These are phyloP conservation scores for Galleria mellonella DNA, from an alignment of 1,140 invertebrate species.

Conservation along the genomic window DNA sequence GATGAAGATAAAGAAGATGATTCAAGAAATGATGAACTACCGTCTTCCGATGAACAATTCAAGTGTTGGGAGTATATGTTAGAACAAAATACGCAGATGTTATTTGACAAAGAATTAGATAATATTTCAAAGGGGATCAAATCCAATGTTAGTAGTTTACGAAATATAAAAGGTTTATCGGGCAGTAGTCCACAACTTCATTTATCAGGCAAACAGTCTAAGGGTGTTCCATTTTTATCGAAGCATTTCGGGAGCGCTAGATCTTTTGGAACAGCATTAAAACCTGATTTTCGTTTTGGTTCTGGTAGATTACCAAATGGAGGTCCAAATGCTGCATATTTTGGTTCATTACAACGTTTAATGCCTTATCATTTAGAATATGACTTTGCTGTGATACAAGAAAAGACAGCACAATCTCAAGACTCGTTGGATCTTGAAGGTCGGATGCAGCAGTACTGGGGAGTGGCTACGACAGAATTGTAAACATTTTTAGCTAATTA, in stretches of 20 bases:
- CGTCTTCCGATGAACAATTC: conserved; percentile 87
- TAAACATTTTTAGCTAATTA: conserved; percentile 49
- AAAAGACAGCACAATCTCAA: conserved; percentile 76
- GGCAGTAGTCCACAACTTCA: conserved; percentile 77
- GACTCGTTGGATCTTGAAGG: conserved; percentile 86
- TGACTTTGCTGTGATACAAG: conserved; percentile 87
- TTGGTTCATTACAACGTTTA: conserved; percentile 86
- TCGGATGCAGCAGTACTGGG: conserved; percentile 91
- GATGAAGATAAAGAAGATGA: conserved; percentile 79
- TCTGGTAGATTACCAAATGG: conserved; percentile 74
- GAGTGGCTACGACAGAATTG: conserved; percentile 87
- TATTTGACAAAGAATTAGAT: conserved; percentile 92
- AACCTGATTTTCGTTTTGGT: conserved; percentile 67
- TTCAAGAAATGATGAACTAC: conserved; percentile 67
- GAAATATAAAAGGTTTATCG: conserved; percentile 71
- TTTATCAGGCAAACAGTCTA: conserved; percentile 54
- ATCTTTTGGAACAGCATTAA: conserved; percentile 69
- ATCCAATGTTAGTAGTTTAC: conserved; percentile 62
- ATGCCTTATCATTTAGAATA: conserved; percentile 91
- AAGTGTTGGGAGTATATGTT: conserved; percentile 96
- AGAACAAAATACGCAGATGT: conserved; percentile 90
- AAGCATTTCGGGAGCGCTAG: conserved; percentile 86
- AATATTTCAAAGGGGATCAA: conserved; percentile 82
- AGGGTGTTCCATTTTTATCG: conserved; percentile 78
- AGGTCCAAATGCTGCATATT: conserved; percentile 89